Evolutionary conservation across 2,797 vertebrate genomes (phyloP).

Genomic region (Chelon labrosus): DNA sequence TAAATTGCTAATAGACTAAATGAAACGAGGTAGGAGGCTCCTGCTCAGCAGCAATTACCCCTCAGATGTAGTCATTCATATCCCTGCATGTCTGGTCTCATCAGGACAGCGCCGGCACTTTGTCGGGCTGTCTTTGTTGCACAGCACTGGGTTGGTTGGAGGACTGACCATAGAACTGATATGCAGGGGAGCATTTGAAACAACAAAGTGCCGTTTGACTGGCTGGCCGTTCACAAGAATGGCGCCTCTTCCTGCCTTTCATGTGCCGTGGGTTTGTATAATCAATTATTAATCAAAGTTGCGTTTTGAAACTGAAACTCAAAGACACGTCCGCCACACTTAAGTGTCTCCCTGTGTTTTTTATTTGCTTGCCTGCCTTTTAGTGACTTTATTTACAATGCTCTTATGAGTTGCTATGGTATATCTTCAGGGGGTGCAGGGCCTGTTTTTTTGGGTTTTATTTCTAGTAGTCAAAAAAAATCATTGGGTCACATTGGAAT

Average conservation of each 20-base stretch:
- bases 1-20: conserved; percentile 98
- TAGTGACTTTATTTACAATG: conserved; percentile 71
- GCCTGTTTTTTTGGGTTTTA: conserved; percentile 53
- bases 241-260: conserved; percentile 98
- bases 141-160: conserved; percentile 57
- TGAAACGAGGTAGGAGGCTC: conserved; percentile 89
- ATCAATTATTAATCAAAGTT: conserved; percentile 99
- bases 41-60: conserved; percentile 83
- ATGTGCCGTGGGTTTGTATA: conserved; percentile 93
- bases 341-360: conserved; percentile 78
- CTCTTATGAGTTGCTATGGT: conserved; percentile 53
- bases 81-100: conserved; percentile 86
- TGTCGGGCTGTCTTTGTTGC: conserved; percentile 78
- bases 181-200: conserved; percentile 91
- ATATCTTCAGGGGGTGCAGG: conserved; percentile 44
- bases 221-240: conserved; percentile 88
- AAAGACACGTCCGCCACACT: conserved; percentile 89
- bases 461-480: conserved; percentile 59
- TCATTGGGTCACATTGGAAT: conserved; percentile 3
- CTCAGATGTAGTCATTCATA: conserved; percentile 88
- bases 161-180: conserved; percentile 80
- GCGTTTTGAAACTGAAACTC: conserved; percentile 92
- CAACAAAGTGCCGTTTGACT: conserved; percentile 99
- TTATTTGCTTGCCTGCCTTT: conserved; percentile 72
- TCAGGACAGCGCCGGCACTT: conserved; percentile 80